These are phyloP conservation scores for Penaeus monodon DNA, from an alignment of 2,888 invertebrate species.

Conservation along the genomic window DNA sequence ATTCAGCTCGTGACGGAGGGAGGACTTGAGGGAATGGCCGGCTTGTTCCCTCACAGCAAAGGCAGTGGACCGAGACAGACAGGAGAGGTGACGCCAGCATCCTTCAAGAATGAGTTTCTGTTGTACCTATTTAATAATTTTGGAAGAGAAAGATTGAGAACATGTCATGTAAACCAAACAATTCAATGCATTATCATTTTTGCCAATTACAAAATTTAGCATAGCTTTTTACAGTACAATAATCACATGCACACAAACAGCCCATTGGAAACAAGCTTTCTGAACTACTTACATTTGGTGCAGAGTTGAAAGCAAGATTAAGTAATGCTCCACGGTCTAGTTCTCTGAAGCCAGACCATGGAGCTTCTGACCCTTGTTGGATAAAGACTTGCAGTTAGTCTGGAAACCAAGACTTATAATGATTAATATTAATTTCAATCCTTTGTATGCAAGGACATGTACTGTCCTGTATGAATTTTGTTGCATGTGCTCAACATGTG, in stretches of 20 bases:
- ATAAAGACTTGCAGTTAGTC: conserved; percentile 80
- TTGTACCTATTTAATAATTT: conserved; percentile 74
- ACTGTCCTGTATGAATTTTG: no score
- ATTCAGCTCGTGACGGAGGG: conserved; percentile 83
- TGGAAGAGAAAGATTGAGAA: background rate
- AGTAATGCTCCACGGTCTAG: conserved; percentile 82
- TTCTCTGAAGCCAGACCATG: conserved; percentile 86
- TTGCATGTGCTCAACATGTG: no score
- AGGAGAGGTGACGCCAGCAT: conserved; percentile 82
- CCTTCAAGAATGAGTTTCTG: conserved; percentile 93
- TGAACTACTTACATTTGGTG: conserved; percentile 72
- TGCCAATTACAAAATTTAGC: no score
- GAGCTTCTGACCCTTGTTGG: conserved; percentile 83
- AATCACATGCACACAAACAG: no score
- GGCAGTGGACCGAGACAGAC: conserved; percentile 80
- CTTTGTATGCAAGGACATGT: no score
- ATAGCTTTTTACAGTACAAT: no score
- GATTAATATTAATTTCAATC: no score
- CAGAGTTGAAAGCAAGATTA: conserved; percentile 81
- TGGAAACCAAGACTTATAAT: conserved; percentile 69
- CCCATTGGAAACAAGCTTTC: no score
- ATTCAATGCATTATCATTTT: no score
- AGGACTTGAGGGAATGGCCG: conserved; percentile 90
- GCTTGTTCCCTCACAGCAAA: conserved; percentile 90
- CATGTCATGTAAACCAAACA: no score